Conservation (phyloP, 2,888 invertebrate genomes). For the Conchocele bisecta region DNA sequence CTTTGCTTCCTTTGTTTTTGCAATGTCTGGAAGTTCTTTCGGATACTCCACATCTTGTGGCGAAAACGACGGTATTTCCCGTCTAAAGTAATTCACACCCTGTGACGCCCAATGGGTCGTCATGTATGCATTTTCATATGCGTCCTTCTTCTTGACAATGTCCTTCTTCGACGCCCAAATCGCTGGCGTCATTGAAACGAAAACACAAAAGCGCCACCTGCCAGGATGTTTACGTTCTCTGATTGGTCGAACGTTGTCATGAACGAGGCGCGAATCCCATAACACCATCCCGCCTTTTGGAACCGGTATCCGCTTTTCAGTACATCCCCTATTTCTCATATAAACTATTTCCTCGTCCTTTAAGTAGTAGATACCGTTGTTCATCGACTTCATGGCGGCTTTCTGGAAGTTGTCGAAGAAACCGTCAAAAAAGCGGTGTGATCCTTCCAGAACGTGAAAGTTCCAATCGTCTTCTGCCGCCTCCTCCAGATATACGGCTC, state of each 20-base stretch:
- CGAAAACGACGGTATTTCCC: constrained; percentile 15
- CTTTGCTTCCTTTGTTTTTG: constrained; percentile 63
- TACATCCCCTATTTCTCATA: constrained; percentile 60
- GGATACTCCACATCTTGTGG: constrained; percentile 31
- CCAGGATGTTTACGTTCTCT: constrained; percentile 63
- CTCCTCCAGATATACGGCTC: constrained; percentile 70
- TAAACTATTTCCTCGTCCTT: constrained; percentile 60
- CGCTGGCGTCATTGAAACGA: constrained; percentile 77
- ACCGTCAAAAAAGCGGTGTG: constrained; percentile 58
- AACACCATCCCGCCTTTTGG: constrained; percentile 77
- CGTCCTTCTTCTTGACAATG: constrained; percentile 62
- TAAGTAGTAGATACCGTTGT: constrained; percentile 53
- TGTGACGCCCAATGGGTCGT: constrained; percentile 75
- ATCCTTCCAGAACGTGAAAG: constrained; percentile 64
- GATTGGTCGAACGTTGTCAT: constrained; percentile 73
- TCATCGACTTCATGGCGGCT: constrained; percentile 40
- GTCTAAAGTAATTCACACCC: constrained; percentile 57
- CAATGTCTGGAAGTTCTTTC: constrained; percentile 62
- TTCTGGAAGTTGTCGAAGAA: constrained; percentile 51
- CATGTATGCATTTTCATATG: constrained; percentile 62
- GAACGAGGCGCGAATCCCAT: constrained; percentile 77
- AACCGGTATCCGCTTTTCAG: constrained; percentile 66
- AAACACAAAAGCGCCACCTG: constrained; percentile 74
- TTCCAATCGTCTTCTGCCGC: constrained; percentile 66
- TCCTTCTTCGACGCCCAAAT: constrained; percentile 71